These are phyloP conservation scores for Paradisaea rubra DNA, from an alignment of 2,113 vertebrate genomes.

Conservation along the genomic window DNA sequence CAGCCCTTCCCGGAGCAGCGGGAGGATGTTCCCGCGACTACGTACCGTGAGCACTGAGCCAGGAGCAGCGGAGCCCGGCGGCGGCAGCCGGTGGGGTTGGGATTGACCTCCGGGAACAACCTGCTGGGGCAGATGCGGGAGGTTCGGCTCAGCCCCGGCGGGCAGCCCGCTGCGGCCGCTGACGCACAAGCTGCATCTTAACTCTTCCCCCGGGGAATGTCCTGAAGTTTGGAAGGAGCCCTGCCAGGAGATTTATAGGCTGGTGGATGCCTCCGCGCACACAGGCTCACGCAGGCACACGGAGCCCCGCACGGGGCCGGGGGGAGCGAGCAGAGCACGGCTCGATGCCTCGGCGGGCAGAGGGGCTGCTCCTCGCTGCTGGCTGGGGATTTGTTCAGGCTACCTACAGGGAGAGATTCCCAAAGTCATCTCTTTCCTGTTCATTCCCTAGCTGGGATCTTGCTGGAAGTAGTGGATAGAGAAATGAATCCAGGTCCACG, in stretches of 20 bases:
- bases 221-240: slow-evolving; percentile 40
- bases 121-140: slow-evolving; percentile 54
- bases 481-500: fast-evolving
- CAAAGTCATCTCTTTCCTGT: not conserved
- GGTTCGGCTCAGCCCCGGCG: slow-evolving; percentile 56
- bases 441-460: not conserved
- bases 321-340: not conserved
- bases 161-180: slow-evolving; percentile 62
- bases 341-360: not conserved
- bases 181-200: slow-evolving; percentile 66
- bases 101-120: slow-evolving; percentile 65
- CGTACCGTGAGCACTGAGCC: slow-evolving; percentile 68
- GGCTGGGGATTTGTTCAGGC: fast-evolving
- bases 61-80: slow-evolving; percentile 39
- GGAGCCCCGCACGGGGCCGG: not conserved
- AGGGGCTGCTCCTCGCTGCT: not conserved
- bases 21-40: not conserved
- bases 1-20: not conserved
- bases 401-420: fast-evolving
- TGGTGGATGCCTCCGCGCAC: not conserved
- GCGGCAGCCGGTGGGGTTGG: slow-evolving; percentile 30
- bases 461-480: not conserved
- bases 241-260: slow-evolving; percentile 57
- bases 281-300: not conserved
- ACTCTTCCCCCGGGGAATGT: slow-evolving; percentile 63